A percentile compares a stretch with the other conserved stretches of the same genome.
phyloP scores from a whole-genome alignment of 2,797 vertebrate species.

The Ispidina lecontei region DNA sequence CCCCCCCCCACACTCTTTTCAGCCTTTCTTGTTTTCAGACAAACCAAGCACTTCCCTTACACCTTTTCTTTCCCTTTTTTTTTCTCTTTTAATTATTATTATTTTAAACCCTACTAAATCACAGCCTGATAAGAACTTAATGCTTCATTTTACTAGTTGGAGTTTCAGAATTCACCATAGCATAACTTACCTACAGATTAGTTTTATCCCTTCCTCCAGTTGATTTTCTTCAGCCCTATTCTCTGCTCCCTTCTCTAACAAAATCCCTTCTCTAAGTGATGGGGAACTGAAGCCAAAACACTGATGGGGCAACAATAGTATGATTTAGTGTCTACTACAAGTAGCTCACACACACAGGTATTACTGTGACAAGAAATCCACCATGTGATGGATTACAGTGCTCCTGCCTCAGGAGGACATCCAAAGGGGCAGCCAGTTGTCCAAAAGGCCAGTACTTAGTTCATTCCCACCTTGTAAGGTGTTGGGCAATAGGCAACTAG shows the following conservation, averaged over 20 bases:
- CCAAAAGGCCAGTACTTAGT: neutral
- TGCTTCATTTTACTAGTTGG: neutral
- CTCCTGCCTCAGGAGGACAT: neutral
- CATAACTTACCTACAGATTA: neutral
- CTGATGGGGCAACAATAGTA: rapidly evolving
- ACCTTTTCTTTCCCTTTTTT: neutral
- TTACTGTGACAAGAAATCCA: neutral
- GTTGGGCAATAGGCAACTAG: neutral
- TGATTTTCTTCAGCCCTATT: neutral
- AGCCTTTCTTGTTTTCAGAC: neutral
- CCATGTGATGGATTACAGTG: neutral
- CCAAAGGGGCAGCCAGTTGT: neutral
- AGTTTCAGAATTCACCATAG: neutral
- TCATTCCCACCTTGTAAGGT: neutral
- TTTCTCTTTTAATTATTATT: neutral
- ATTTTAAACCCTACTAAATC: neutral
- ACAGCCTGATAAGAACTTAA: neutral
- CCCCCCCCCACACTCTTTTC: neutral
- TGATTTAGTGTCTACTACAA: neutral
- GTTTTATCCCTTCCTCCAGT: rapidly evolving
- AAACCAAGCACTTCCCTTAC: neutral
- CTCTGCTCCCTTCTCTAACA: neutral
- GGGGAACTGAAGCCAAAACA: neutral
- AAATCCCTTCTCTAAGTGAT: neutral
- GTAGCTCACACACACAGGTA: neutral